Evolutionary conservation across 2,888 invertebrate genomes (phyloP).

Genomic region (Leucophenga maculata): DNA sequence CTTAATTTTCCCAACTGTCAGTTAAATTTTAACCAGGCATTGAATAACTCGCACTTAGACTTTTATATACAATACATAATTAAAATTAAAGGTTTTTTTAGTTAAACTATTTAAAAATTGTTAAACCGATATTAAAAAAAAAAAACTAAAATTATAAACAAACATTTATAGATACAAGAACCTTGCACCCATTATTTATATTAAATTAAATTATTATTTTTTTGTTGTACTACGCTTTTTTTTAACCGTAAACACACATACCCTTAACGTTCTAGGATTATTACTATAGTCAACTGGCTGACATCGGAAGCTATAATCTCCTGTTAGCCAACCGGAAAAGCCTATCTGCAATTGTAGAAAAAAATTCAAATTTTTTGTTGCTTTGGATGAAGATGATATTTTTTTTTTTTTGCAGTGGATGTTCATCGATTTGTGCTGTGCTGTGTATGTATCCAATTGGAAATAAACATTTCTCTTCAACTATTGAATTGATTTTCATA

Average conservation of each 20-base stretch:
- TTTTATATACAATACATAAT: no score
- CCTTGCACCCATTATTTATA: no score
- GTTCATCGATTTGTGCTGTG: neutral
- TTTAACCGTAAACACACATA: slow-evolving; percentile 74
- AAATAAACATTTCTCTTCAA: neutral
- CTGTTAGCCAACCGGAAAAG: slow-evolving; percentile 93
- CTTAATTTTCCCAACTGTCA: no score
- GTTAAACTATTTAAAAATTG: no score
- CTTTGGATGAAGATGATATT: slow-evolving; percentile 7
- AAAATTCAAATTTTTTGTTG: slow-evolving; percentile 29
- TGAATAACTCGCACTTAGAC: no score
- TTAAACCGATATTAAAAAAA: no score
- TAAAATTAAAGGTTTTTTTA: no score
- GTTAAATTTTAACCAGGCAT: no score
- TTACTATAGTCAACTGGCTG: slow-evolving; percentile 97
- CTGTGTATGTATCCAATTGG: no score
- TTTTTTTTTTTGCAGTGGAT: neutral
- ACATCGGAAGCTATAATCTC: slow-evolving; percentile 95
- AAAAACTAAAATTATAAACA: slow-evolving; percentile 28
- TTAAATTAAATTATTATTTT: slow-evolving; percentile 13
- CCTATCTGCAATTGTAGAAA: slow-evolving; percentile 80
- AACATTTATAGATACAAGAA: neutral
- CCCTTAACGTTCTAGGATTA: slow-evolving; percentile 91
- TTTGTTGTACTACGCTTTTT: neutral
- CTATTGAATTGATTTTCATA: neutral